Conservation (phyloP, 2,797 vertebrate genomes). For the Brachyrhaphis roseni region DNA sequence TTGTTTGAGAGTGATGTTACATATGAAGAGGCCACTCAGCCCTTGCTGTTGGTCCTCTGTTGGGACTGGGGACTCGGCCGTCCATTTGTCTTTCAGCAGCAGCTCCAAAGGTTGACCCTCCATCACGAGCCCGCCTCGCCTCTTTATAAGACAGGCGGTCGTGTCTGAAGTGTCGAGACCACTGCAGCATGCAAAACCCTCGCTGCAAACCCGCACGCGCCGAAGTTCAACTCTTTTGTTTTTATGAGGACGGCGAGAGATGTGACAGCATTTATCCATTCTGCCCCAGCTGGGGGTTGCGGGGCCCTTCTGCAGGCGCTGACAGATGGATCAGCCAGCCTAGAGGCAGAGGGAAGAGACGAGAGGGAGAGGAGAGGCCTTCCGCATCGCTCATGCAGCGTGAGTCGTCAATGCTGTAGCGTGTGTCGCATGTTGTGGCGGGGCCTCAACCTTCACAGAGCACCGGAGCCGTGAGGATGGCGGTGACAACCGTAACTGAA, state of each 20-base stretch:
- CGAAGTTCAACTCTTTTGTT: background rate
- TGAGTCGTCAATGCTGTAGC: slow-evolving; percentile 38
- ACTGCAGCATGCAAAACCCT: background rate
- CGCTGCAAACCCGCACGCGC: slow-evolving; percentile 31
- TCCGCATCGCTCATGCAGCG: slow-evolving; percentile 49
- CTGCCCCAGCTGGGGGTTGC: slow-evolving; percentile 63
- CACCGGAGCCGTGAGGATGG: slow-evolving; percentile 8
- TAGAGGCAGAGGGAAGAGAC: slow-evolving; percentile 59
- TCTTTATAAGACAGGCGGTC: slow-evolving; percentile 11
- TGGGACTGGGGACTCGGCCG: slow-evolving; percentile 41
- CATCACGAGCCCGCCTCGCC: slow-evolving; percentile 35
- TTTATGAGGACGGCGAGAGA: slow-evolving; percentile 55
- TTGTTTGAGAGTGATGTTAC: slow-evolving; percentile 66
- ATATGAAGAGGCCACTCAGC: slow-evolving; percentile 57
- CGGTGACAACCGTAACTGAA: background rate
- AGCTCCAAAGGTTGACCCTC: slow-evolving; percentile 64
- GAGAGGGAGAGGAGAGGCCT: slow-evolving; percentile 29
- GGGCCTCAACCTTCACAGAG: slow-evolving; percentile 27
- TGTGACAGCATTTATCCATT: slow-evolving; percentile 77
- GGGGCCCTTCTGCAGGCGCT: slow-evolving; percentile 63
- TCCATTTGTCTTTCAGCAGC: slow-evolving; percentile 70
- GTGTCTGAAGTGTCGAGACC: slow-evolving; percentile 23
- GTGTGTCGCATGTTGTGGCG: slow-evolving; percentile 30
- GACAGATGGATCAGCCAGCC: slow-evolving; percentile 82
- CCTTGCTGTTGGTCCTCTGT: slow-evolving; percentile 32